phyloP scores from a whole-genome alignment of 2,113 vertebrate genomes.

The Salvelinus alpinus region DNA sequence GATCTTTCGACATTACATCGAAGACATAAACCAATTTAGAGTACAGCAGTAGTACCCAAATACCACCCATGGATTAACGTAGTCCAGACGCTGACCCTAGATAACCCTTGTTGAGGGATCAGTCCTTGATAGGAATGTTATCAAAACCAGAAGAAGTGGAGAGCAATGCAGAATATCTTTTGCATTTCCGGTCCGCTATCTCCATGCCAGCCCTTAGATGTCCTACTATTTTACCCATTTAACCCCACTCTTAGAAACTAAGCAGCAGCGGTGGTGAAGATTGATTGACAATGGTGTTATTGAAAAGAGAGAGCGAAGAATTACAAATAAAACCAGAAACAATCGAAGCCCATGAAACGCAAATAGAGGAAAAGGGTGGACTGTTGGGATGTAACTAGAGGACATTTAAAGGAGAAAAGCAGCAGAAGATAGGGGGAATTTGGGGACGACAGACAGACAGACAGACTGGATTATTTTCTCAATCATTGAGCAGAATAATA shows the following conservation, averaged over 20 bases:
- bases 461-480: constrained; percentile 76
- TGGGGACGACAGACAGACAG: constrained; percentile 41
- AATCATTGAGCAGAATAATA: constrained; percentile 80
- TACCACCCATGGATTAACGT: background rate
- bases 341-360: constrained; percentile 27
- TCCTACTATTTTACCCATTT: background rate
- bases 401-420: constrained; percentile 68
- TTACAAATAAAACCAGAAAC: background rate
- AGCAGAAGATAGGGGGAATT: constrained; percentile 17
- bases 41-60: background rate
- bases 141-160: background rate
- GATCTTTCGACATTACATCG: too few relatives aligned
- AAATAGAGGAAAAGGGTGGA: constrained; percentile 45
- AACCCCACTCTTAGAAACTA: background rate
- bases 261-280: background rate
- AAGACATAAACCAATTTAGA: too few relatives aligned
- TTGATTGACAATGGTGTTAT: background rate
- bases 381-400: constrained; percentile 51
- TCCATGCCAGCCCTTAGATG: background rate
- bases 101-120: background rate
- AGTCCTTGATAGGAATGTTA: background rate
- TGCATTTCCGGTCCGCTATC: background rate
- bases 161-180: background rate
- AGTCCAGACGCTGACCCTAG: constrained; percentile 5
- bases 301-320: background rate